Conservation (phyloP, 2,888 invertebrate genomes). For the Margaritifera margaritifera region DNA sequence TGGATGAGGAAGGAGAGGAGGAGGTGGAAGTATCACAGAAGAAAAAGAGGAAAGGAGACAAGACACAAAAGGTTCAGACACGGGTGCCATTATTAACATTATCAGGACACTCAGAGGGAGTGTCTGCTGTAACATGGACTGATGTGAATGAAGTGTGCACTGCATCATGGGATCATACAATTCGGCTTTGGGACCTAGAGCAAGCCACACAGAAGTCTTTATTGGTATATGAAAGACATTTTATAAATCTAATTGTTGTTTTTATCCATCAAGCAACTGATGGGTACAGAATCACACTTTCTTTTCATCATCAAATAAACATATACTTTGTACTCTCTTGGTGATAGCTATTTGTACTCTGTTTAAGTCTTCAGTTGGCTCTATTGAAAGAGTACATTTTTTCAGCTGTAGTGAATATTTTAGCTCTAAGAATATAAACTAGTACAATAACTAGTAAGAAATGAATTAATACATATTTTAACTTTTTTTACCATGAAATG, state of each 20-base stretch:
- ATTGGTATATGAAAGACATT: slow-evolving; percentile 74
- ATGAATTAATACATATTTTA: background rate
- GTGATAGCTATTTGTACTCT: too few species aligned
- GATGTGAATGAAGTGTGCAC: slow-evolving; percentile 85
- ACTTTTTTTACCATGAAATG: too few species aligned
- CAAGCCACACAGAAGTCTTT: slow-evolving; percentile 87
- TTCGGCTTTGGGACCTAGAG: slow-evolving; percentile 94
- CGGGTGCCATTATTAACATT: slow-evolving; percentile 84
- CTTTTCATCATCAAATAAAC: too few species aligned
- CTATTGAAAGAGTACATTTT: too few species aligned
- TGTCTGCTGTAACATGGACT: slow-evolving; percentile 90
- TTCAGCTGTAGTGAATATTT: background rate
- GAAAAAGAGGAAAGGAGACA: slow-evolving; percentile 61
- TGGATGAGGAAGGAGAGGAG: slow-evolving; percentile 37
- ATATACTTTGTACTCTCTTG: too few species aligned
- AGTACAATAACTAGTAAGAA: background rate
- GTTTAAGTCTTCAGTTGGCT: too few species aligned
- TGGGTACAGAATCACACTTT: too few species aligned
- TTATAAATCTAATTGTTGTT: too few species aligned
- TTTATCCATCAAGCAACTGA: too few species aligned
- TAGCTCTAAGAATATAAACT: background rate
- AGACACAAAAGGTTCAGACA: slow-evolving; percentile 54
- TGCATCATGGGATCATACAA: slow-evolving; percentile 95
- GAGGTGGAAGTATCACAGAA: slow-evolving; percentile 57
- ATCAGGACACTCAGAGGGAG: slow-evolving; percentile 92